Evolutionary conservation across 2,888 invertebrate genomes (phyloP).

Genomic region (Theretra japonica): DNA sequence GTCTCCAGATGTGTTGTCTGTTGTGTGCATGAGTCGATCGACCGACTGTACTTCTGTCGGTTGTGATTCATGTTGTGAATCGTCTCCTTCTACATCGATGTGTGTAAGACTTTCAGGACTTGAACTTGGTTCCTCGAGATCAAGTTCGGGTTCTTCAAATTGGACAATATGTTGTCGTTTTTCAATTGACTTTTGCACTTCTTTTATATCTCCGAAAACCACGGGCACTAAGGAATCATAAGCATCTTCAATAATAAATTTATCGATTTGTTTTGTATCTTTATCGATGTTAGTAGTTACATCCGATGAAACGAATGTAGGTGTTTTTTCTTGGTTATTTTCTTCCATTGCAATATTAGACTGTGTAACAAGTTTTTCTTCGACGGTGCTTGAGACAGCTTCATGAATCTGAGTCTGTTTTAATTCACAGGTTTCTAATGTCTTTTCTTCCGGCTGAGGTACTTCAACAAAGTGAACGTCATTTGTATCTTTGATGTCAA

Average conservation of each 20-base stretch:
- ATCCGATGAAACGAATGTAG: background rate
- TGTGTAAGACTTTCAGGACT: background rate
- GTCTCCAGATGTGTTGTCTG: background rate
- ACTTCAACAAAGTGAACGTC: background rate
- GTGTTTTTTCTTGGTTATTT: background rate
- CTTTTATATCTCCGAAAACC: conserved; percentile 61
- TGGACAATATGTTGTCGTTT: conserved; percentile 38
- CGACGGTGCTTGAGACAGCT: conserved; percentile 30
- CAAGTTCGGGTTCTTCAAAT: conserved; percentile 30
- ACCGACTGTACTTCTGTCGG: background rate
- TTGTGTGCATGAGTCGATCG: conserved; percentile 19
- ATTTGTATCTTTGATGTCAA: conserved; percentile 24
- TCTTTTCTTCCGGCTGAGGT: background rate
- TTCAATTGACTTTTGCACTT: conserved; percentile 50
- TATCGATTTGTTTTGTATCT: background rate
- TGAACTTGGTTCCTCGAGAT: background rate
- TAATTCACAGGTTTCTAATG: conserved; percentile 23
- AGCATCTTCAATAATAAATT: conserved; percentile 48
- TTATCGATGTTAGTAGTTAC: background rate
- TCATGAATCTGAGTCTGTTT: conserved; percentile 40
- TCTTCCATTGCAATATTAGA: conserved; percentile 11
- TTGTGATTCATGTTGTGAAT: background rate
- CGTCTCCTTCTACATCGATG: conserved; percentile 31
- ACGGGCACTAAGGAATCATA: conserved; percentile 60
- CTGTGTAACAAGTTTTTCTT: conserved; percentile 36